A percentile compares a stretch with the other conserved stretches of the same genome.
phyloP scores from a whole-genome alignment of 2,113 vertebrate genomes.

The Sorex fumeus region DNA sequence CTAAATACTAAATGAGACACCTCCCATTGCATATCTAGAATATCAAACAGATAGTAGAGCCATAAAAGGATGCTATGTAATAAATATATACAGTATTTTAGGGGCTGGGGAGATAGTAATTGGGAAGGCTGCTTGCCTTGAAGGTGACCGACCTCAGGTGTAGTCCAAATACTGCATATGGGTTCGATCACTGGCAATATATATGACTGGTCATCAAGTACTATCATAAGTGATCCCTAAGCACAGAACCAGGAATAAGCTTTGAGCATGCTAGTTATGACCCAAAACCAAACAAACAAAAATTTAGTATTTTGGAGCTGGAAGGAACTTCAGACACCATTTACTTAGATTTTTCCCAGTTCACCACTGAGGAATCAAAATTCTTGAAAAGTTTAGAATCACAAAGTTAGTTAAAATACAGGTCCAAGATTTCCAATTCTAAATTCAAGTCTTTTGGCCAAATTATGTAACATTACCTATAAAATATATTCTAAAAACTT shows the following conservation, averaged over 20 bases:
- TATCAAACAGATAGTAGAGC: neutral
- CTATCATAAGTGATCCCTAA: too few species aligned
- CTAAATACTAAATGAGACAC: neutral
- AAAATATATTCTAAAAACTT: neutral
- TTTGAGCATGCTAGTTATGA: too few species aligned
- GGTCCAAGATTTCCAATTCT: neutral
- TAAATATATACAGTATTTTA: conserved; percentile 13
- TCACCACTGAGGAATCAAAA: conserved; percentile 27
- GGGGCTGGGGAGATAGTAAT: too few species aligned
- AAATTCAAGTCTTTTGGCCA: neutral
- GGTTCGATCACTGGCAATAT: too few species aligned
- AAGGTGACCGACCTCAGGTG: too few species aligned
- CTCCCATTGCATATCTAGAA: neutral
- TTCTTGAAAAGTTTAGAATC: neutral
- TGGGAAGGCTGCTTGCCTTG: too few species aligned
- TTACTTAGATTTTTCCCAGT: neutral
- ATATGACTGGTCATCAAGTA: too few species aligned
- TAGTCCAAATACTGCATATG: too few species aligned
- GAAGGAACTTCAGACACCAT: neutral
- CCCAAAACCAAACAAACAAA: neutral
- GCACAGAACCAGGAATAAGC: too few species aligned
- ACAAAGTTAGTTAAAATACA: conserved; percentile 30
- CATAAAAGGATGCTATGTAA: neutral
- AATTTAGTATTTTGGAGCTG: neutral
- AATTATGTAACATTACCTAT: neutral